phyloP scores from a whole-genome alignment of 2,888 invertebrate genomes.

The Sclerodermus sp. region DNA sequence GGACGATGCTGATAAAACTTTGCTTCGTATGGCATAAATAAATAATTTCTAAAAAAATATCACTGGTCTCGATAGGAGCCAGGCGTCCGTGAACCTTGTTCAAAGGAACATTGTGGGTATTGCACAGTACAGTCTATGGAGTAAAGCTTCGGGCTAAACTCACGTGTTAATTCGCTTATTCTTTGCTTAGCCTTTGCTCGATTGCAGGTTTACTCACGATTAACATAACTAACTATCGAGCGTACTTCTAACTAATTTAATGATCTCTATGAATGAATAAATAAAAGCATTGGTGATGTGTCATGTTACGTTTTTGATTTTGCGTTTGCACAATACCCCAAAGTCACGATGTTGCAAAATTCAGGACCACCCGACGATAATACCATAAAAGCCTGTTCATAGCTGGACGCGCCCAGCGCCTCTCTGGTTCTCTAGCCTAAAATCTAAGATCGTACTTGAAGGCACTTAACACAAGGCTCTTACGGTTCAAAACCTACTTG shows the following conservation, averaged over 20 bases:
- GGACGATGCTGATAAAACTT: constrained; percentile 43
- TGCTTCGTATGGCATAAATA: constrained; percentile 49
- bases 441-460: constrained; percentile 56
- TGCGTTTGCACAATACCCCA: too few relatives aligned
- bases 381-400: constrained; percentile 50
- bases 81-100: constrained; percentile 31
- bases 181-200: too few relatives aligned
- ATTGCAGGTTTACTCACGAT: too few relatives aligned
- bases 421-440: constrained; percentile 50
- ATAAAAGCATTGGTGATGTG: too few relatives aligned
- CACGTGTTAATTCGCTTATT: too few relatives aligned
- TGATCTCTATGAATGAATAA: too few relatives aligned
- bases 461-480: constrained; percentile 59
- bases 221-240: too few relatives aligned
- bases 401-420: constrained; percentile 55
- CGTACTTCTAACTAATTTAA: too few relatives aligned
- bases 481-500: constrained; percentile 50
- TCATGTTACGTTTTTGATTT: too few relatives aligned
- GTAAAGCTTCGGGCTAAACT: too few relatives aligned
- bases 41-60: constrained; percentile 55
- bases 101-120: too few relatives aligned
- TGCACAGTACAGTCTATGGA: too few relatives aligned
- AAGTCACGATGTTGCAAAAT: neutral
- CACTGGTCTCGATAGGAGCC: constrained; percentile 50
- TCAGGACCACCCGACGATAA: constrained; percentile 37